Evolutionary conservation across 2,797 vertebrate species (phyloP), one percentile per base, ranked within the genome.

Genomic region (Microchirus variegatus): DNA sequence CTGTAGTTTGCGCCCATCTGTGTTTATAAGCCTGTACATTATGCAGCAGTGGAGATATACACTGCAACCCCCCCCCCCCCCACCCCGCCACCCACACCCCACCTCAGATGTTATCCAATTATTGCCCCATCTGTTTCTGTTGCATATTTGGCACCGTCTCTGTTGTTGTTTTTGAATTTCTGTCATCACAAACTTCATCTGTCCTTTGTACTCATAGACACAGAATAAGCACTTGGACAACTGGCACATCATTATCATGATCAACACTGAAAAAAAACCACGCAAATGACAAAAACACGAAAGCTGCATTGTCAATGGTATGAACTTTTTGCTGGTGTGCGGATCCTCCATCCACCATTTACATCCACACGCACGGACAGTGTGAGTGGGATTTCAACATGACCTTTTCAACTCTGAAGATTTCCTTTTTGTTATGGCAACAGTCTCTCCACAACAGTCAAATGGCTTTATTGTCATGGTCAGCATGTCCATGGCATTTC

Each of bases 61-160:
- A 83, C 76, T 73, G 66, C 81, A 67, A 59, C 44, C 37, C 57
- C 63, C 64, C 22, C 49, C 10, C 8, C 15, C 12, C 48, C 46
- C 13, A 52, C 64, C 62, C 36, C 52, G 56, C 64, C 31, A n/a
- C n/a, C n/a, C n/a, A n/a, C 53, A 63, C 63, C 59, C 45, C 7
- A 16, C 77, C 77, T 91, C 80, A 82, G 77, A 84, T 82, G 80
- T 83, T 82, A 70, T 81, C 82, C 83, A 84, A 84, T 89, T 82
- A 89, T 82, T 87, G 78, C 68, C 85, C 84, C 86, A 90, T 89
- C 87, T 89, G 90, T 90, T 90, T 90, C 81, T 86, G 81, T 87
- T 88, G 85, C 88, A 89, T 88, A 85, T 90, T 90, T 91, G 89
- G 90, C 90, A 89, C 88, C 66, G 71, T 83, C 79, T 77, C 67